phyloP scores from a whole-genome alignment of 2,113 vertebrate species.

The Stictonetta naevosa region DNA sequence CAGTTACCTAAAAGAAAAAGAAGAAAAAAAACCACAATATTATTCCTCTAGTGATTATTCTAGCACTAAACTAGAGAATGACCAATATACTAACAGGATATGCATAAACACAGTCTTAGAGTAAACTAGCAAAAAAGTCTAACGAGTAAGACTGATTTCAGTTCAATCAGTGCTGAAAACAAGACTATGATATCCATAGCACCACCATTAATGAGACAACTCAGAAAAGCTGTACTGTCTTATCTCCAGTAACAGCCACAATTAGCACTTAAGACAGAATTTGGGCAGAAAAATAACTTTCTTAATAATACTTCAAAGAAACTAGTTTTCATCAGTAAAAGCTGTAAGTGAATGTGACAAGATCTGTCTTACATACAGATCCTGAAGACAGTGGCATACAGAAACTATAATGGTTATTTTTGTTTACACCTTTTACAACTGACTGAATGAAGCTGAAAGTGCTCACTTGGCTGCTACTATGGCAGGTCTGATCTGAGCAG shows the following conservation, averaged over 20 bases:
- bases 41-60: neutral
- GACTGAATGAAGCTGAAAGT: neutral
- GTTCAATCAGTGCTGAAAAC: neutral
- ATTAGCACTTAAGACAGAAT: neutral
- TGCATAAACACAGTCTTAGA: neutral
- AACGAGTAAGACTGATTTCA: neutral
- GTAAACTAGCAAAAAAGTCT: neutral
- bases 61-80: neutral
- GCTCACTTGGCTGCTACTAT: neutral
- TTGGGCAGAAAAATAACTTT: neutral
- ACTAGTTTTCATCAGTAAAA: neutral
- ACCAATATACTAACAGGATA: neutral
- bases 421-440: neutral
- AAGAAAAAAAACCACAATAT: neutral
- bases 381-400: neutral
- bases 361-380: neutral
- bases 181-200: neutral
- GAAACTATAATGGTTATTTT: neutral
- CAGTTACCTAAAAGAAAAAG: conserved; percentile 86
- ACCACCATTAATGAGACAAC: neutral
- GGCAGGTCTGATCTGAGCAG: neutral
- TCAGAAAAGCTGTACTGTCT: neutral
- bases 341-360: neutral
- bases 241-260: neutral
- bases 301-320: neutral